phyloP scores from a whole-genome alignment of 2,888 invertebrate genomes.

The Odontocolon sp. region DNA sequence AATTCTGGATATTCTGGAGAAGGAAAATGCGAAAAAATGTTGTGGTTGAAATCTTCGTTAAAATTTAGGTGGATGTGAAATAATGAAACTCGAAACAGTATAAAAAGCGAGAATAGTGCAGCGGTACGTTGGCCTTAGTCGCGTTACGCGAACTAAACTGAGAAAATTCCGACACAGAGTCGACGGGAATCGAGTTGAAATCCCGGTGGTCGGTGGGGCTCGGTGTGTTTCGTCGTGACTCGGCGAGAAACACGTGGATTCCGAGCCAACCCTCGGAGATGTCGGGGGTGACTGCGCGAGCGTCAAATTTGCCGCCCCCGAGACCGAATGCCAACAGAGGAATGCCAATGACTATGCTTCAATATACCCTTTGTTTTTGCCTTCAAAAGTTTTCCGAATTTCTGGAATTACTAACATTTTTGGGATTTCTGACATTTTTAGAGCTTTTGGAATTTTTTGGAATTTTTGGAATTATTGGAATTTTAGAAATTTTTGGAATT shows the following conservation, averaged over 20 bases:
- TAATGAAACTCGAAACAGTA: background rate
- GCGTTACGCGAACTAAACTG: constrained; percentile 77
- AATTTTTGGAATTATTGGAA: no score
- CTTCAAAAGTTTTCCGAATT: no score
- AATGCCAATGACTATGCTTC: background rate
- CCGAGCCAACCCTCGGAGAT: constrained; percentile 46
- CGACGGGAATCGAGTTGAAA: constrained; percentile 49
- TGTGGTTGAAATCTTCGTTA: no score
- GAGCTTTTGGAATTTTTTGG: no score
- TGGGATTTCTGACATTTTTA: no score
- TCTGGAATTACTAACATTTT: no score
- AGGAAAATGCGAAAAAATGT: no score
- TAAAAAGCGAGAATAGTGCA: constrained; percentile 40
- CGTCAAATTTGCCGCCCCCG: constrained; percentile 63
- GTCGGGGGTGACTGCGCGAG: constrained; percentile 52
- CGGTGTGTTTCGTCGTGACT: constrained; percentile 51
- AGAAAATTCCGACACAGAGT: constrained; percentile 74
- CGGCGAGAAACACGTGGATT: constrained; percentile 62
- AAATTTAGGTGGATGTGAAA: no score
- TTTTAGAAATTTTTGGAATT: no score
- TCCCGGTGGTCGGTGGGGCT: constrained; percentile 52
- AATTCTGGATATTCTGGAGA: no score
- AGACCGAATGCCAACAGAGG: constrained; percentile 4
- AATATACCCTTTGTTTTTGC: background rate
- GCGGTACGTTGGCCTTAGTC: constrained; percentile 60